Evolutionary conservation across 2,113 vertebrate species (phyloP).

Genomic region (Dendropsophus ebraccatus): DNA sequence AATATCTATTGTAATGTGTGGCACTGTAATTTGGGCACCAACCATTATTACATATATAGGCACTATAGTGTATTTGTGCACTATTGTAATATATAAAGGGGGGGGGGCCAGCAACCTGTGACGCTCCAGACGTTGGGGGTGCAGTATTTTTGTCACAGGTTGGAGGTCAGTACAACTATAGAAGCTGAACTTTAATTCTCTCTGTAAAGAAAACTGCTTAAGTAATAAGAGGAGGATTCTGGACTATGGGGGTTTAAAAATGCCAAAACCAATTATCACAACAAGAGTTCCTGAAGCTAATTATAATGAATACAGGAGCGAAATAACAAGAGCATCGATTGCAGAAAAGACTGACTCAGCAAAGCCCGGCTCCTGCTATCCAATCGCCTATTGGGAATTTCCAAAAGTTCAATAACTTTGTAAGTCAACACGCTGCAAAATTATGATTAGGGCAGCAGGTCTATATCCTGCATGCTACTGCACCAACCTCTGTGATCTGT

Average conservation of each 20-base stretch:
- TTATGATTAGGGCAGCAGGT: conserved; percentile 57
- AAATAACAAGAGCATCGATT: conserved; percentile 47
- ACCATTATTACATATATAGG: too few species aligned
- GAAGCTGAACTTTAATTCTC: too few species aligned
- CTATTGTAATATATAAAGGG: too few species aligned
- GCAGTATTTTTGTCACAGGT: too few species aligned
- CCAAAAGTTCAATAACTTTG: conserved; percentile 64
- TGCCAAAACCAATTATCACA: conserved; percentile 36
- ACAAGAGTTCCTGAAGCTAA: conserved; percentile 8
- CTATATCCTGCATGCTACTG: conserved; percentile 63
- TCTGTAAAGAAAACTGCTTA: too few species aligned
- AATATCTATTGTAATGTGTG: too few species aligned
- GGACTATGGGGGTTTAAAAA: conserved; percentile 23
- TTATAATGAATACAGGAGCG: conserved; percentile 41
- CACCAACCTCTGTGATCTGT: conserved; percentile 62
- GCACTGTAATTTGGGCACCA: too few species aligned
- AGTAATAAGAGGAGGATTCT: not conserved
- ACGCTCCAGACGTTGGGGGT: too few species aligned
- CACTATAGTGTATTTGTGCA: too few species aligned
- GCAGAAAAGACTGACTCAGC: conserved; percentile 54
- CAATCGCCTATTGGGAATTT: conserved; percentile 58
- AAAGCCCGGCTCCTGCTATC: conserved; percentile 58
- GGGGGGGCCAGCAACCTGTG: too few species aligned
- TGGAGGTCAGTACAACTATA: too few species aligned
- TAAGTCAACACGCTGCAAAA: conserved; percentile 62